Evolutionary conservation across 2,113 vertebrate species (phyloP).

Genomic region (Cephalopterus ornatus): DNA sequence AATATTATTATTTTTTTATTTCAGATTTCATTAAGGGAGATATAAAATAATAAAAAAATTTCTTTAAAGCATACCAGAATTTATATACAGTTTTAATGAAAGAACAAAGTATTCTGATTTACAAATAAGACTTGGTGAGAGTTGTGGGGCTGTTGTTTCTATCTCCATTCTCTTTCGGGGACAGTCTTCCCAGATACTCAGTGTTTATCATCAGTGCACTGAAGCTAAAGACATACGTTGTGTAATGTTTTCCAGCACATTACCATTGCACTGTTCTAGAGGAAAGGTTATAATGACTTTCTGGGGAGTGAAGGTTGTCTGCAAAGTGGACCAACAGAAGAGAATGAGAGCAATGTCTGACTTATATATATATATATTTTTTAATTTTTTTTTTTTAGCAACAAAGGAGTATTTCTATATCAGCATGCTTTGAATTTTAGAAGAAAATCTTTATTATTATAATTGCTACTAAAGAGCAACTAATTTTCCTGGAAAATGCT

Average conservation of each 20-base stretch:
- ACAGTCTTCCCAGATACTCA: not conserved
- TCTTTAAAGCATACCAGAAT: not conserved
- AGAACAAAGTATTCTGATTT: not conserved
- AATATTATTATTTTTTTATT: not conserved
- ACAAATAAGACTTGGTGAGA: not conserved
- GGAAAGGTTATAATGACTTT: not conserved
- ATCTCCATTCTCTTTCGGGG: not conserved
- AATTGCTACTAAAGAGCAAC: not conserved
- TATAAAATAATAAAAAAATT: not conserved
- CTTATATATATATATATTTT: too few species aligned
- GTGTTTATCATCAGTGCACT: not conserved
- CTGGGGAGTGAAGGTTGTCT: not conserved
- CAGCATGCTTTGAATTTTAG: not conserved
- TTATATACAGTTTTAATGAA: not conserved
- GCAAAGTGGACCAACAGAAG: not conserved
- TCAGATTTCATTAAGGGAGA: not conserved
- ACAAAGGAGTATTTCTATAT: not conserved
- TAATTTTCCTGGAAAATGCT: not conserved
- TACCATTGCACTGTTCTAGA: not conserved
- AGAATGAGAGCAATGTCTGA: not conserved
- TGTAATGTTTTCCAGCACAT: not conserved
- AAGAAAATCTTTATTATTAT: not conserved
- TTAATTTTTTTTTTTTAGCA: not conserved
- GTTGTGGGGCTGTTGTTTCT: not conserved
- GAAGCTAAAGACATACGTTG: not conserved